Evolutionary conservation across 2,888 invertebrate species (phyloP).

Genomic region (Julus scanicus): DNA sequence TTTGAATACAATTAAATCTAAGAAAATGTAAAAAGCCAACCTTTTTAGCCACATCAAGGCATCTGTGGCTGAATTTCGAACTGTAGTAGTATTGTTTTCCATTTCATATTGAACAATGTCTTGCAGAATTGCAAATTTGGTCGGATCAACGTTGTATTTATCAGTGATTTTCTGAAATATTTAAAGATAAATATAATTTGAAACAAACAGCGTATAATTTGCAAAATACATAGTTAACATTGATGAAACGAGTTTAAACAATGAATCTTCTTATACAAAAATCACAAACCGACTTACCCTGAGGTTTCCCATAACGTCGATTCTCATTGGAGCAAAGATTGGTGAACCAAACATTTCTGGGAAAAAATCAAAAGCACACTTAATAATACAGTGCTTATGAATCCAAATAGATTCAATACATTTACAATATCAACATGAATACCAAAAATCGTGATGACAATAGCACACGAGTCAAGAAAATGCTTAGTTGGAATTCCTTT

Average conservation of each 20-base stretch:
- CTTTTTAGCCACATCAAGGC: conserved; percentile 66
- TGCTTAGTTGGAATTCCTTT: conserved; percentile 54
- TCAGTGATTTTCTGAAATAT: conserved; percentile 65
- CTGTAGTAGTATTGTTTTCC: conserved; percentile 61
- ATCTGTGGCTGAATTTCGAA: conserved; percentile 65
- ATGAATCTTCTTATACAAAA: not conserved
- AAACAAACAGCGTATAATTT: conserved; percentile 17
- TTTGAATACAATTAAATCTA: too few relatives aligned
- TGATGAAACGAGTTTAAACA: too few relatives aligned
- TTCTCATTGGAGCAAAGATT: conserved; percentile 54
- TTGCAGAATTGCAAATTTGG: conserved; percentile 64
- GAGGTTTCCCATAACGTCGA: conserved; percentile 55
- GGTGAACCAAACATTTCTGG: conserved; percentile 56
- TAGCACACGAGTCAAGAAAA: conserved; percentile 56
- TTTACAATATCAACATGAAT: conserved; percentile 51
- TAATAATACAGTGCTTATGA: not conserved
- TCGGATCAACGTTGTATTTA: conserved; percentile 64
- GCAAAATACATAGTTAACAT: not conserved
- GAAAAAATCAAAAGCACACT: not conserved
- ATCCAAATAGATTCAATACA: too few relatives aligned
- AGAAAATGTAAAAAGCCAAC: conserved; percentile 59
- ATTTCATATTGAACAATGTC: conserved; percentile 64
- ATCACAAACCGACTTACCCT: conserved; percentile 37
- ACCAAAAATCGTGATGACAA: conserved; percentile 57
- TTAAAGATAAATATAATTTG: conserved; percentile 48